phyloP scores from a whole-genome alignment of 35 echinoderm and acorn worm genomes.

The Apostichopus californicus region DNA sequence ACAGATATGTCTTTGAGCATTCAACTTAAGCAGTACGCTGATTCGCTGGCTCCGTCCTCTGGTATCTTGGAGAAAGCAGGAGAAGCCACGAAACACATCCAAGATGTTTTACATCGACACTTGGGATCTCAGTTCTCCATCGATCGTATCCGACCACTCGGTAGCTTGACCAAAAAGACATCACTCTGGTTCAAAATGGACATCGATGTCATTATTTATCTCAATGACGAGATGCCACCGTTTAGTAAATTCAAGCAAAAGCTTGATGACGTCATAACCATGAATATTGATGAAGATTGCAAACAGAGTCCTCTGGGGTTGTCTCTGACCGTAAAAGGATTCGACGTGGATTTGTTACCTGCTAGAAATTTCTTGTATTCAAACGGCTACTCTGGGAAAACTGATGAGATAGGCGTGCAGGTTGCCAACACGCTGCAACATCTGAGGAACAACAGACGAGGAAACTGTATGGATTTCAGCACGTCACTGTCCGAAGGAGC shows the following conservation, averaged over 20 bases:
- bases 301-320: not conserved
- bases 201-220: not conserved
- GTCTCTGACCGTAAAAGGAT: not conserved
- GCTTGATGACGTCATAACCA: not conserved
- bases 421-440: not conserved
- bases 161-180: too few species aligned
- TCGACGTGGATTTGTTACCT: not conserved
- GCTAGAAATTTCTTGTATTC: not conserved
- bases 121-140: too few species aligned
- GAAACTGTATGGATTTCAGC: not conserved
- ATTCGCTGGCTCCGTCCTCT: not conserved
- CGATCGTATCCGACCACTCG: too few species aligned
- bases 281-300: not conserved
- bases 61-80: not conserved
- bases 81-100: not conserved
- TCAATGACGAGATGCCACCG: not conserved
- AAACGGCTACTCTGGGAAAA: not conserved
- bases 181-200: not conserved
- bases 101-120: too few species aligned
- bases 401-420: not conserved
- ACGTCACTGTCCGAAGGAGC: slow-evolving; percentile 31
- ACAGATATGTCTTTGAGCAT: not conserved
- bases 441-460: not conserved
- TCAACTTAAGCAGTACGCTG: not conserved
- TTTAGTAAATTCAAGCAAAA: not conserved